These are phyloP conservation scores for Empis livida DNA, from an alignment of 2,888 invertebrate genomes.

Conservation along the genomic window DNA sequence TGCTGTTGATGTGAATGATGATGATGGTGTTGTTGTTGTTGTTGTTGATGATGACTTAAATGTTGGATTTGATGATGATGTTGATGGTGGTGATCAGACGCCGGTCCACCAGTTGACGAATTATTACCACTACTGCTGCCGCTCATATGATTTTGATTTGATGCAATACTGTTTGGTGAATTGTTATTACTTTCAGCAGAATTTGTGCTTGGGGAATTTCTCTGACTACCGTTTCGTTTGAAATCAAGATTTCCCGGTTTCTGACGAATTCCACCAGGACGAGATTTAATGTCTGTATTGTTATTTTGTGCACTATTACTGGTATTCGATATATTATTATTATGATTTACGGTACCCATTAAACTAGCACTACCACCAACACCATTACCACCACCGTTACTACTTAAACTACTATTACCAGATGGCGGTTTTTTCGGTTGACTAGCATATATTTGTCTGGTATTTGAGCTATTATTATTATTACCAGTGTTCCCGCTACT, in stretches of 20 bases:
- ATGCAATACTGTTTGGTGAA: constrained; percentile 34
- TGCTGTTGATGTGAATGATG: constrained; percentile 7
- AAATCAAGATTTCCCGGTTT: constrained; percentile 29
- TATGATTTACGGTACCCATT: background rate
- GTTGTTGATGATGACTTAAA: constrained; percentile 7
- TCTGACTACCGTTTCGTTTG: constrained; percentile 30
- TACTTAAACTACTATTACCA: constrained; percentile 10
- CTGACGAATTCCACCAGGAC: constrained; percentile 15
- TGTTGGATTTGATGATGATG: constrained; percentile 10
- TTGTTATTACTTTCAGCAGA: constrained; percentile 34
- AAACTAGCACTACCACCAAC: too few species aligned
- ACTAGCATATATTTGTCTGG: background rate
- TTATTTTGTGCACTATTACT: constrained; percentile 10
- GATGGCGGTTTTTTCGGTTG: background rate
- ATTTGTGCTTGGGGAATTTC: constrained; percentile 35
- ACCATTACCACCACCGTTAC: constrained; percentile 6
- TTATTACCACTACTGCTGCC: background rate
- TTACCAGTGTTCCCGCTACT: background rate
- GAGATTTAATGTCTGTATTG: constrained; percentile 13
- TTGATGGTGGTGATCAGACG: constrained; percentile 8
- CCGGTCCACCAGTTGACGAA: constrained; percentile 9
- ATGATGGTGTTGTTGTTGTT: constrained; percentile 10
- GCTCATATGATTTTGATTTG: constrained; percentile 11
- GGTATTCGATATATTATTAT: constrained; percentile 4
- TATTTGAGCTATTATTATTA: background rate